Conservation (phyloP, 1,140 invertebrate species). For the Pseudomyrmex concolor region DNA sequence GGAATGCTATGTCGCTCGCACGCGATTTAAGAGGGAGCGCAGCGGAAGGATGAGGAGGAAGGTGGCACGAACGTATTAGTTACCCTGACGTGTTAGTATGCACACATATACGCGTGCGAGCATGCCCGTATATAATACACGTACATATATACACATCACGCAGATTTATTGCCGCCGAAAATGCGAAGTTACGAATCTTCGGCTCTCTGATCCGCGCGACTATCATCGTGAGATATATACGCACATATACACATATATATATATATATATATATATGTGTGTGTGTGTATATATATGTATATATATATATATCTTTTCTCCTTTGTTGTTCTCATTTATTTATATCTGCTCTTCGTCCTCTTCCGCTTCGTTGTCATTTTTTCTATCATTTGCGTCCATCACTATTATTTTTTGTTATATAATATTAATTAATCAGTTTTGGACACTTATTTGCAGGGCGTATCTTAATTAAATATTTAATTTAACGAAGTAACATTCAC, state of each 20-base stretch:
- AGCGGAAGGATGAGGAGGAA: not conserved
- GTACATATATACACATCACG: slow-evolving; percentile 67
- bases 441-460: not conserved
- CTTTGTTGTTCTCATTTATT: not conserved
- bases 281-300: not conserved
- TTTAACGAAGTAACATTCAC: not conserved
- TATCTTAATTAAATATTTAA: slow-evolving; percentile 13
- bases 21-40: slow-evolving; percentile 9
- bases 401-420: not conserved
- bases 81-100: slow-evolving; percentile 70
- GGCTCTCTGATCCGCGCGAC: slow-evolving; percentile 22
- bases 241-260: not conserved
- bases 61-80: slow-evolving; percentile 62
- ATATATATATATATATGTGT: not conserved
- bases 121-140: slow-evolving; percentile 62
- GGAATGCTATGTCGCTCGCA: slow-evolving; percentile 32
- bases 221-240: not conserved
- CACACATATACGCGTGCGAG: slow-evolving; percentile 69
- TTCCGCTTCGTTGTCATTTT: not conserved
- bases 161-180: slow-evolving; percentile 68
- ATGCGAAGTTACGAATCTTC: slow-evolving; percentile 35
- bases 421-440: not conserved
- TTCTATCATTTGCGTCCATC: not conserved
- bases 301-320: slow-evolving; percentile 3
- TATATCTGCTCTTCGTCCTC: not conserved